phyloP scores from a whole-genome alignment of 2,888 invertebrate species.

The Cheiracanthium punctorium region DNA sequence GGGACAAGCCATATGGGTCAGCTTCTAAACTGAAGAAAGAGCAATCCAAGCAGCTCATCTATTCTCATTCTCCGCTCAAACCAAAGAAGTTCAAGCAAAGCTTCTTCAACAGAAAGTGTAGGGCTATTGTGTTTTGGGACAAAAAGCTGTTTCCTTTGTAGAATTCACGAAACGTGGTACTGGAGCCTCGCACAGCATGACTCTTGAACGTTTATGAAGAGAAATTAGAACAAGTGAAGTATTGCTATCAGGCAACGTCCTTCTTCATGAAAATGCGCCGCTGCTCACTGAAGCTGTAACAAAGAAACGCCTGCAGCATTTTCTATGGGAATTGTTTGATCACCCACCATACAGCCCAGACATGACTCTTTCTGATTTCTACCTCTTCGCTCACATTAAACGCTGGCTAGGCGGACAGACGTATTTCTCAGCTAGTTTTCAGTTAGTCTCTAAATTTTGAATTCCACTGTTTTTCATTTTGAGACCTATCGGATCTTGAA shows the following conservation, averaged over 20 bases:
- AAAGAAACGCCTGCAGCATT: background rate
- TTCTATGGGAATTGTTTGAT: background rate
- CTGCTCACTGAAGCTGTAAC: background rate
- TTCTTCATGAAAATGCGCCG: background rate
- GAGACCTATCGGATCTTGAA: too few relatives aligned
- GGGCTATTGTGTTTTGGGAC: background rate
- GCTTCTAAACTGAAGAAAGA: background rate
- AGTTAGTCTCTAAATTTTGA: too few relatives aligned
- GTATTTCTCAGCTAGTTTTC: too few relatives aligned
- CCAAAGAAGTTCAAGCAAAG: background rate
- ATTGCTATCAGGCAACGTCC: background rate
- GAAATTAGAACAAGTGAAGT: background rate
- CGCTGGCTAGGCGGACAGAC: too few relatives aligned
- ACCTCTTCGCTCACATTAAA: background rate
- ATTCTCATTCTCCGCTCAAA: background rate
- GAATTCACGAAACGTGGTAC: background rate
- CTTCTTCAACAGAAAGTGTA: background rate
- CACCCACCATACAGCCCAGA: slow-evolving; percentile 1
- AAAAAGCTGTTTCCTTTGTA: background rate
- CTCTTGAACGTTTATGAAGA: background rate
- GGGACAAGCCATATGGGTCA: background rate
- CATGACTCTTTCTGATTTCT: background rate
- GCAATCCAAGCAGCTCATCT: too few relatives aligned
- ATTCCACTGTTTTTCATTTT: too few relatives aligned
- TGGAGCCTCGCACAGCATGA: background rate